Percentiles rank a stretch among this genome's conserved stretches.
These are phyloP conservation scores for Hybos culiciformis DNA, from an alignment of 2,888 invertebrate genomes.

Conservation along the genomic window DNA sequence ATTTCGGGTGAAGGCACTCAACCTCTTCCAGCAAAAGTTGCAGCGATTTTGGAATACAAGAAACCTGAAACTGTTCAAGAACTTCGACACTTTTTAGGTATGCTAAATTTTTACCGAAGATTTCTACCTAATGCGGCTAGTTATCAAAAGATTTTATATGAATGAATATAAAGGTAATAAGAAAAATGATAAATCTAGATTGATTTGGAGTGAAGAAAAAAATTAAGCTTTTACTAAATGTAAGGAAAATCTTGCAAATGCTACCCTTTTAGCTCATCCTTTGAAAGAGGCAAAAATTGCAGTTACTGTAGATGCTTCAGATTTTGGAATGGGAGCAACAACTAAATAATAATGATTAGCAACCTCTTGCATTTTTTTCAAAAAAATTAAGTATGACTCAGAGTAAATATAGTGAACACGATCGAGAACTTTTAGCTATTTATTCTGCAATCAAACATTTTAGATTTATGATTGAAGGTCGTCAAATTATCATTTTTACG, in stretches of 20 bases:
- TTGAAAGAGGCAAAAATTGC: too few relatives aligned
- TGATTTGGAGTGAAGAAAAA: too few relatives aligned
- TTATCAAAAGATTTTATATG: neutral
- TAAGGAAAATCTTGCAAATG: neutral
- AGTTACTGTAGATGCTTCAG: too few relatives aligned
- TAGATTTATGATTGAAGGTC: too few relatives aligned
- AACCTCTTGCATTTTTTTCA: too few relatives aligned
- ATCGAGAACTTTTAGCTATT: too few relatives aligned
- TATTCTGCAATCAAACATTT: too few relatives aligned
- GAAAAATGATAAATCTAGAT: too few relatives aligned
- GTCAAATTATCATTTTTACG: too few relatives aligned
- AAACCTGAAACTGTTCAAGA: slow-evolving; percentile 1
- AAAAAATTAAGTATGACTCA: too few relatives aligned
- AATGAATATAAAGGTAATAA: too few relatives aligned
- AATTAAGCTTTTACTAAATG: neutral
- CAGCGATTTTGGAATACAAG: neutral
- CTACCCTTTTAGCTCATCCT: too few relatives aligned
- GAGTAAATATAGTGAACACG: slow-evolving; percentile 24
- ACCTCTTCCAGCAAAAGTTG: slow-evolving; percentile 2
- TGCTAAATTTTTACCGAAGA: slow-evolving; percentile 11
- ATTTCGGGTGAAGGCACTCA: slow-evolving; percentile 2
- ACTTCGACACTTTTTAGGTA: slow-evolving; percentile 6
- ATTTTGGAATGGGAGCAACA: neutral
- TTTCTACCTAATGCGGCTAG: neutral
- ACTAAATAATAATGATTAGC: neutral